Percentiles rank a stretch among this genome's conserved stretches.
These are phyloP conservation scores for Drosophila malerkotliana DNA, from an alignment of 1,140 invertebrate genomes.

Conservation along the genomic window DNA sequence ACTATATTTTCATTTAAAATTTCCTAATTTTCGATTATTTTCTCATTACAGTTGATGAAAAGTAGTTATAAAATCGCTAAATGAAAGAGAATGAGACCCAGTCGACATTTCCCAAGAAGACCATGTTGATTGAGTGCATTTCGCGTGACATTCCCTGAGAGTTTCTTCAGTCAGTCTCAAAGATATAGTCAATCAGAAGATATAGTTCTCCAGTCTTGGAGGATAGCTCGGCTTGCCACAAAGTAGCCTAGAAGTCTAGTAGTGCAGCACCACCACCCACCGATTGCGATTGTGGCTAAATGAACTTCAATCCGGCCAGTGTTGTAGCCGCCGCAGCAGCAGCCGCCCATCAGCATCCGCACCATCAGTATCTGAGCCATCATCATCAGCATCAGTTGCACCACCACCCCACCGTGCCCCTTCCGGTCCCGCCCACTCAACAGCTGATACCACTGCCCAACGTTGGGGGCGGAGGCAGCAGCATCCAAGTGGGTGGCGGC, in stretches of 20 bases:
- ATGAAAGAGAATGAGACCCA: conserved; percentile 58
- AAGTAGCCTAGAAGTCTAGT: neutral
- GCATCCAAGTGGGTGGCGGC: conserved; percentile 18
- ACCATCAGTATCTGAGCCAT: conserved; percentile 21
- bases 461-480: conserved; percentile 28
- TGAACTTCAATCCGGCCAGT: conserved; percentile 73
- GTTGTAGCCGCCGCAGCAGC: conserved; percentile 67
- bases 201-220: neutral
- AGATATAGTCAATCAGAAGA: conserved; percentile 5
- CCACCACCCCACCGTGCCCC: conserved; percentile 3
- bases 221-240: conserved; percentile 28
- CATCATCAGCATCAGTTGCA: conserved; percentile 34
- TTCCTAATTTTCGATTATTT: neutral
- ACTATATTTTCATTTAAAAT: neutral
- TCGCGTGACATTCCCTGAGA: conserved; percentile 71
- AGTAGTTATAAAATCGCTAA: conserved; percentile 37
- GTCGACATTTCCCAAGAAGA: conserved; percentile 43
- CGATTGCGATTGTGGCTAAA: conserved; percentile 47
- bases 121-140: conserved; percentile 77
- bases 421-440: neutral
- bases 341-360: conserved; percentile 52
- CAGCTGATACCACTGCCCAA: conserved; percentile 62
- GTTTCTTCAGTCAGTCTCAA: conserved; percentile 1
- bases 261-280: conserved; percentile 21
- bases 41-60: conserved; percentile 41